Percentiles rank a stretch among this genome's conserved stretches.
These are phyloP conservation scores for Leptinotarsa lineolata DNA, from an alignment of 1,140 invertebrate genomes.

Conservation along the genomic window DNA sequence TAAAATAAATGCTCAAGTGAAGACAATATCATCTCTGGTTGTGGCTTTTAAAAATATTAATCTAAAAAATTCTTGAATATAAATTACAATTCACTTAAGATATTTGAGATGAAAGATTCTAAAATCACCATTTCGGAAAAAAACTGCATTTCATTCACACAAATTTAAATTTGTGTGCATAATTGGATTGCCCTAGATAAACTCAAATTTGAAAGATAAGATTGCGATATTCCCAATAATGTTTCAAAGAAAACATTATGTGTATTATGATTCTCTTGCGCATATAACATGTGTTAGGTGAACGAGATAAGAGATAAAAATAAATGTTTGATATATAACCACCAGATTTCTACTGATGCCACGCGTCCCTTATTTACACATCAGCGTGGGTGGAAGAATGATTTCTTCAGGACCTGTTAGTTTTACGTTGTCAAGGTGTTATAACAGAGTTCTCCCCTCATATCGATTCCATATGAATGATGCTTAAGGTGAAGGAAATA, in stretches of 20 bases:
- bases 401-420: conserved; percentile 29
- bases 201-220: not conserved
- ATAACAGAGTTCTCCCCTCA: conserved; percentile 17
- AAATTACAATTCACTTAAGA: too few species aligned
- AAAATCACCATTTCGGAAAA: too few species aligned
- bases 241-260: conserved; percentile 1
- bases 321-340: conserved; percentile 1
- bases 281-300: not conserved
- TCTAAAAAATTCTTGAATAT: too few species aligned
- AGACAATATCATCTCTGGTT: too few species aligned
- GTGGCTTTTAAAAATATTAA: too few species aligned
- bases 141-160: too few species aligned
- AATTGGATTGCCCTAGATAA: conserved; percentile 12
- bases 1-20: too few species aligned
- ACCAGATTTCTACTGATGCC: not conserved
- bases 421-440: conserved; percentile 23
- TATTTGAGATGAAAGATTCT: too few species aligned
- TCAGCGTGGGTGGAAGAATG: conserved; percentile 24
- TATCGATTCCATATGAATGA: conserved; percentile 1
- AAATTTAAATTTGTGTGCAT: not conserved
- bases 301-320: conserved; percentile 18
- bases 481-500: conserved; percentile 13
- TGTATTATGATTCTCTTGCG: too few species aligned
- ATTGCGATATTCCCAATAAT: not conserved
- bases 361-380: conserved; percentile 22